Conservation (phyloP, 2,113 vertebrate species). For the Ictalurus furcatus region DNA sequence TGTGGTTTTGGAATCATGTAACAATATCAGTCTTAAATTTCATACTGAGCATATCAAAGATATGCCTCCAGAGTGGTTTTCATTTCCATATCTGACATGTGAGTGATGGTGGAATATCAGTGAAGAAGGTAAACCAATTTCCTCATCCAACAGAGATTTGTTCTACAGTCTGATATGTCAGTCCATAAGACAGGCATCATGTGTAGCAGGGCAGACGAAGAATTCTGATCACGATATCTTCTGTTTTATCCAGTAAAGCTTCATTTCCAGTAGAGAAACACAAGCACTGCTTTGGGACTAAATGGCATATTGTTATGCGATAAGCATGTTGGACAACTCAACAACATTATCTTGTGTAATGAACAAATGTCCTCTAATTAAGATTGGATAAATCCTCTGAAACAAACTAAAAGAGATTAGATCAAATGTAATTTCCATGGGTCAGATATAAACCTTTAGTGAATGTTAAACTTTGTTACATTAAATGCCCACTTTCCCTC, state of each 20-base stretch:
- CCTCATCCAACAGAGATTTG: neutral
- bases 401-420: conserved; percentile 10
- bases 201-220: neutral
- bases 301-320: neutral
- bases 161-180: neutral
- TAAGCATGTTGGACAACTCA: neutral
- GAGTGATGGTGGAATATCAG: neutral
- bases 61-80: neutral
- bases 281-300: neutral
- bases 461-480: conserved; percentile 47
- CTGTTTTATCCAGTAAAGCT: neutral
- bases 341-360: conserved; percentile 27
- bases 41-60: neutral
- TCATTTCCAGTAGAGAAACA: neutral
- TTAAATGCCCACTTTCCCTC: conserved; percentile 47
- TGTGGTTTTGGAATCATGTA: neutral
- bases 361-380: conserved; percentile 34
- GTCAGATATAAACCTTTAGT: conserved; percentile 57
- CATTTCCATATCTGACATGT: neutral
- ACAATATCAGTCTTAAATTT: conserved; percentile 5
- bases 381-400: conserved; percentile 31
- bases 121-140: conserved; percentile 25
- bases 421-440: neutral
- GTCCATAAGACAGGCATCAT: neutral
- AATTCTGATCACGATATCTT: neutral